Conservation (phyloP, 2,113 vertebrate genomes). For the Micronycteris hirsuta region DNA sequence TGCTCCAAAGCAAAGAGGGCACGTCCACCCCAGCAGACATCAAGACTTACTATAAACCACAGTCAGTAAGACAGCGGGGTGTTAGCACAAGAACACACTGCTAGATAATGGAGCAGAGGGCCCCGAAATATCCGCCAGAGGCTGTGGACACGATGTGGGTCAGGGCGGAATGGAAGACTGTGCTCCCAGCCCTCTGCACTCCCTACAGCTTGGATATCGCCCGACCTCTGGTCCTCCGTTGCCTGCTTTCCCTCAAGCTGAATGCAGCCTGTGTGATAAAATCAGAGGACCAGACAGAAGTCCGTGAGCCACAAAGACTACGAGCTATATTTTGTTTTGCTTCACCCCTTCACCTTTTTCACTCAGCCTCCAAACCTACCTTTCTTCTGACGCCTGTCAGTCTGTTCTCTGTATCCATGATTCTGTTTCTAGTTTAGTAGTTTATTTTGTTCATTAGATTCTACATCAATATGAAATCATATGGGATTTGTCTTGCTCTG, state of each 20-base stretch:
- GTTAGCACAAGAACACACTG: neutral
- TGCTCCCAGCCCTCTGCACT: neutral
- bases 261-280: neutral
- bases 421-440: no score
- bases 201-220: accelerated
- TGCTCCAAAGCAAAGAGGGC: neutral
- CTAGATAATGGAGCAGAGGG: neutral
- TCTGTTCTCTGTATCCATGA: no score
- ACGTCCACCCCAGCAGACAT: neutral
- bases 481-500: no score
- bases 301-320: no score
- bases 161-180: neutral
- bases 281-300: neutral
- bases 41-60: neutral
- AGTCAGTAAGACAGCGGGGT: no score
- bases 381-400: no score
- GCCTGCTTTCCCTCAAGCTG: no score
- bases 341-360: no score
- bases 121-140: neutral
- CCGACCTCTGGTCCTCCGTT: neutral
- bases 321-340: neutral
- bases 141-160: neutral
- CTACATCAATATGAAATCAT: no score
- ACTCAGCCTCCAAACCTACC: no score
- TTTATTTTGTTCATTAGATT: no score